Base-by-base conservation (phyloP, 2,113 vertebrate genomes). In the Peromyscus californicus region DNA sequence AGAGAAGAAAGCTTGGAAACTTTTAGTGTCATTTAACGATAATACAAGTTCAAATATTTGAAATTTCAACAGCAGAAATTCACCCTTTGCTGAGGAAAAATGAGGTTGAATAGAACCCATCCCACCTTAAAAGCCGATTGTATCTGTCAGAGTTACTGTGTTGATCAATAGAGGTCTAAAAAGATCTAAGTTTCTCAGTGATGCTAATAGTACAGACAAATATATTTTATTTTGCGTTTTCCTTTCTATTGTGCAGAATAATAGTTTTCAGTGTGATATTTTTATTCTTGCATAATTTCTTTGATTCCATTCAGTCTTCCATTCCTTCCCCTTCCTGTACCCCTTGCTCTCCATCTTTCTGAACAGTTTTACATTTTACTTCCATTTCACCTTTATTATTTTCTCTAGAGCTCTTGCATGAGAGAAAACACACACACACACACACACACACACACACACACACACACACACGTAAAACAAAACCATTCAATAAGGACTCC, bases 41-140 rank as follows among this genome's bases (percentile, higher is more conserved):
- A 75, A 88, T 26, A 42, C 11, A 59, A 93, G n/a, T n/a, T 74
- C 39, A 69, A 96, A 65, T 26, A 29, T 63, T 67, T 22, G 86
- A 59, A 75, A n/a, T 39, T 75, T 90, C 79, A 90, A 90, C 10
- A 10, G 33, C 42, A 85, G 82, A 84, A 95, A 76, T 29, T 70
- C 26, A 65, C 85, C 24, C 51, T 84, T 65, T 75, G 36, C 48
- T 90, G 85, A 96, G 59, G 82, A 94, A 17, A 70, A 89, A 51
- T 19, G 24, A 54, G 13, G 26, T 17, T 75, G 70, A 69, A 33
- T 3, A 48, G 24, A 48, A 51, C 36, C 63, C 9, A 69, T n/a
- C 8, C 22, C 51, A 19, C 36, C 69, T n/a, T 1, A 0, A 82
- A 90, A 93, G 1, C 4, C 1, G 57, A 39, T 61, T n/a, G 8